phyloP scores from a whole-genome alignment of 2,888 invertebrate species.

The Platynereis dumerilii region DNA sequence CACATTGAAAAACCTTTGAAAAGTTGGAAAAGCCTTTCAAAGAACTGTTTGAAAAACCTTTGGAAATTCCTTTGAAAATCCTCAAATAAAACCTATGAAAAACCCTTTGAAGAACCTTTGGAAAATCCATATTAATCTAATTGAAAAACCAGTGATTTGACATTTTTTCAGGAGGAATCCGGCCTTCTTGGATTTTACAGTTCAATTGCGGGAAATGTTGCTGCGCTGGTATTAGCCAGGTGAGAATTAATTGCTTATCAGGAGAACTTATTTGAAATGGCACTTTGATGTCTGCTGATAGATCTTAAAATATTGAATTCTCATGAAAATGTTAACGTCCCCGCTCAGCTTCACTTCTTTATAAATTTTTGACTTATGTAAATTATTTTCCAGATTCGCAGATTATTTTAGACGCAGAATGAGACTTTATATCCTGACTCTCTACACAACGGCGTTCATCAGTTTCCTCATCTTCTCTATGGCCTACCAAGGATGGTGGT shows the following conservation, averaged over 20 bases:
- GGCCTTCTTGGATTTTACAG: slow-evolving; percentile 39
- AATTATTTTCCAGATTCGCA: slow-evolving; percentile 34
- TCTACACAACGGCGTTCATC: slow-evolving; percentile 30
- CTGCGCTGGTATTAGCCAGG: slow-evolving; percentile 38
- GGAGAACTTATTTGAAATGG: background rate
- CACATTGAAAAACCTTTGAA: no score
- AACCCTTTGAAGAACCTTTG: no score
- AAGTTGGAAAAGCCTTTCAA: no score
- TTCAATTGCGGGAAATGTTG: slow-evolving; percentile 32
- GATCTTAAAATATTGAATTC: no score
- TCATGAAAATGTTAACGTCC: no score
- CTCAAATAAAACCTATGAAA: no score
- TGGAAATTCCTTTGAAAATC: no score
- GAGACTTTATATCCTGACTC: slow-evolving; percentile 34
- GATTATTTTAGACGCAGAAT: slow-evolving; percentile 34
- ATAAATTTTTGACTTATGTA: no score
- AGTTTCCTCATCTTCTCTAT: slow-evolving; percentile 33
- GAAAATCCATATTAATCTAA: no score
- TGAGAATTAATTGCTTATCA: slow-evolving; percentile 14
- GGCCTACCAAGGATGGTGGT: slow-evolving; percentile 15
- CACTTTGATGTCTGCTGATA: slow-evolving; percentile 14
- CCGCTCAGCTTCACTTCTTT: no score
- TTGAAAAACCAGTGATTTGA: no score
- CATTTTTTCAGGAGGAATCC: slow-evolving; percentile 35
- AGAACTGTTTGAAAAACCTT: no score